Percentiles rank a stretch among this genome's conserved stretches.
Evolutionary conservation across 2,888 invertebrate species (phyloP).

Genomic region (Eucriotettix oculatus): DNA sequence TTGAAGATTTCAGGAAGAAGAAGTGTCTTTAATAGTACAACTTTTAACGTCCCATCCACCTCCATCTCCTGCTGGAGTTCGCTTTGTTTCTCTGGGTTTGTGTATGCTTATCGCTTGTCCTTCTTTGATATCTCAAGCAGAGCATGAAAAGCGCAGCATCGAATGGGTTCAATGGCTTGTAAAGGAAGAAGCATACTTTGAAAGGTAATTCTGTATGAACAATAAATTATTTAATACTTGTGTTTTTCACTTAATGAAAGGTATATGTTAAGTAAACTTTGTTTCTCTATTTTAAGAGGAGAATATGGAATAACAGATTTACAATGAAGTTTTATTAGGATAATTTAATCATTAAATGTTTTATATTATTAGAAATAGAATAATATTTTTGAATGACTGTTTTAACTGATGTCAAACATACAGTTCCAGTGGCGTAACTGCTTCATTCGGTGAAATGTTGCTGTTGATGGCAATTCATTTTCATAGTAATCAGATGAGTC

Average conservation of each 20-base stretch:
- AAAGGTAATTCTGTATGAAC: constrained; percentile 32
- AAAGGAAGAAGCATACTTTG: constrained; percentile 76
- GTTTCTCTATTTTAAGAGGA: neutral
- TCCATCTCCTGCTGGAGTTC: constrained; percentile 71
- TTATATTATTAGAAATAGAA: too few species aligned
- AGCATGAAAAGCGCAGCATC: constrained; percentile 71
- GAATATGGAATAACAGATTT: too few species aligned
- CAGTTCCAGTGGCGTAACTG: constrained; percentile 65
- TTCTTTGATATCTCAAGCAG: constrained; percentile 55
- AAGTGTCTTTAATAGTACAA: constrained; percentile 66
- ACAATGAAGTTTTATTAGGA: too few species aligned
- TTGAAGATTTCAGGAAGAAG: constrained; percentile 71
- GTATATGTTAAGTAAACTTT: neutral
- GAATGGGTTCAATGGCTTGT: constrained; percentile 92
- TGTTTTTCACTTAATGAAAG: neutral
- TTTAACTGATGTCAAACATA: neutral
- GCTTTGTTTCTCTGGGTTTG: constrained; percentile 82
- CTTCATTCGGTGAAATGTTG: constrained; percentile 90
- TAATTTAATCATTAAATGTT: too few species aligned
- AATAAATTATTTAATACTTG: neutral
- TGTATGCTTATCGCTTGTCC: constrained; percentile 93
- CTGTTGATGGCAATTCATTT: constrained; percentile 93
- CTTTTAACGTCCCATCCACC: constrained; percentile 77
- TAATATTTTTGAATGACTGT: too few species aligned
- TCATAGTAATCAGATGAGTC: constrained; percentile 83